Conservation (phyloP, 2,888 invertebrate genomes). For the Callinectes sapidus region DNA sequence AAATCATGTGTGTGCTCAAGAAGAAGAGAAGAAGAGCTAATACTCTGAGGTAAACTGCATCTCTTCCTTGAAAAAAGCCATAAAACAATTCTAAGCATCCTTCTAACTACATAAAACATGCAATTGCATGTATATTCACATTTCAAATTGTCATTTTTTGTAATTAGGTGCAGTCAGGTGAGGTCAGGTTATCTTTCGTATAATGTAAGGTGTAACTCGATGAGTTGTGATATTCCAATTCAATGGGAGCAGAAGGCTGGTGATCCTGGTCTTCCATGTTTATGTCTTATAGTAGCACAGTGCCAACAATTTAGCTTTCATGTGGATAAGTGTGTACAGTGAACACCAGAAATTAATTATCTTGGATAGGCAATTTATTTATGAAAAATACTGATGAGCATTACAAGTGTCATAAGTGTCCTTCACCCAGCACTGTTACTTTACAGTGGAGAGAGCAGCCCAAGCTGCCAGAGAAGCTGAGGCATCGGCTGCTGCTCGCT, state of each 20-base stretch:
- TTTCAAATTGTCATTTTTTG: neutral
- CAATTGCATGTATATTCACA: neutral
- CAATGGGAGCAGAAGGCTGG: neutral
- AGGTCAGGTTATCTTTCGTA: neutral
- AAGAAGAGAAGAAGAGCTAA: too few relatives aligned
- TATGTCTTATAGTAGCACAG: neutral
- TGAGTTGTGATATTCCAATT: neutral
- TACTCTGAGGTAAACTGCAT: neutral
- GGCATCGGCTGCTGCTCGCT: slow-evolving; percentile 59
- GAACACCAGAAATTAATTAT: too few relatives aligned
- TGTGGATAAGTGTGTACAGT: too few relatives aligned
- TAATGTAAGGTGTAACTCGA: neutral
- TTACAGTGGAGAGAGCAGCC: slow-evolving; percentile 67
- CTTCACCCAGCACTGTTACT: neutral
- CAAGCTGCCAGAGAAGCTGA: slow-evolving; percentile 68
- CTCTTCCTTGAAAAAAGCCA: neutral
- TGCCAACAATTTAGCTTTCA: too few relatives aligned
- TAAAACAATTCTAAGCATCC: neutral
- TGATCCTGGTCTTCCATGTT: neutral
- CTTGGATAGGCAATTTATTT: neutral
- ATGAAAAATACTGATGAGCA: neutral
- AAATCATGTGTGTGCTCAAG: neutral
- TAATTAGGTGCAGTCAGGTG: neutral
- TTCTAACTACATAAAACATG: neutral
- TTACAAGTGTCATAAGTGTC: neutral